Evolutionary conservation across 2,888 invertebrate genomes (phyloP), one percentile per base, ranked within the genome.

Genomic region (Diarsia rubi): DNA sequence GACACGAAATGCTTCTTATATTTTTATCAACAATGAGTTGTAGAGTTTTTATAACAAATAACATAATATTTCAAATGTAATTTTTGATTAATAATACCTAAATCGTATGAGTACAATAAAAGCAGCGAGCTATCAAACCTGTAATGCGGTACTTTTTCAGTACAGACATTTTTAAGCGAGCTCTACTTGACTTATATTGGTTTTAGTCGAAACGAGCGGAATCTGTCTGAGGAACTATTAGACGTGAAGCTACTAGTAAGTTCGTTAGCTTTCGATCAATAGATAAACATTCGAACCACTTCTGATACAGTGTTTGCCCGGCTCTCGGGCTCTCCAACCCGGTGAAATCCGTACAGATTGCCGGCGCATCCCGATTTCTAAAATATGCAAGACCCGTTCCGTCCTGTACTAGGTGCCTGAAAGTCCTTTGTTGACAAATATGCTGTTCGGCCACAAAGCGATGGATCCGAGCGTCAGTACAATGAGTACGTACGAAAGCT

Each of bases 311-410:
- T 91, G 86, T 91, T 89, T 90, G 88, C 85, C 68, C 59, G 81
- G 75, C 82, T 82, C 88, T 86, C 81, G 70, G 81, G 76, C 81
- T 81, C 85, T 84, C 76, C 54, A 70, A 84, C 78, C 76, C 81
- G 62, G 75, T 82, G 86, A 85, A 83, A 88, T 88, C 86, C 79
- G 83, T 71, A 78, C 86, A 87, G 89, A 89, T 89, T 89, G 88
- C 86, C 81, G 78, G 82, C 79, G 89, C 89, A 92, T 91, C 90
- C 90, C 89, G 85, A 89, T 88, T 88, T 86, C 87, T 90, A 86
- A 92, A 92, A 91, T 92, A 92, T 92, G 89, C 90, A 90, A 87
- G 88, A 87, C 87, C 86, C 80, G 84, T 88, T 79, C 84, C 83
- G 73, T 74, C 57, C 77, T 83, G 84, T 81, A 79, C 81, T 84